A percentile compares a stretch with the other conserved stretches of the same genome.
Conservation (phyloP, 2,113 vertebrate species). For the Arizona elegans region DNA sequence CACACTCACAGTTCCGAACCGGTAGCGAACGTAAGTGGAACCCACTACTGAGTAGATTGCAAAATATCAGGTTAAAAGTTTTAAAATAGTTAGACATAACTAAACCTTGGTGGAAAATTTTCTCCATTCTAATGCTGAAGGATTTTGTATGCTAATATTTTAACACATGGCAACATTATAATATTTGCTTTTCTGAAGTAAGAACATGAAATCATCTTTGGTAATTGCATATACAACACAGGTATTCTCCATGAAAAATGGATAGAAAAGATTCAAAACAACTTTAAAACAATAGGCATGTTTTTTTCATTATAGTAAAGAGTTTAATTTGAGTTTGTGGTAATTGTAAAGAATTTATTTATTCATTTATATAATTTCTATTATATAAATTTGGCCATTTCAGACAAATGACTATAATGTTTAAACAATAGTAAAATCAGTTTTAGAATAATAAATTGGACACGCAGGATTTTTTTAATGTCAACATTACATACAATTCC, state of each 20-base stretch:
- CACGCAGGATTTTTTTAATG: background rate
- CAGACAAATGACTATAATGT: background rate
- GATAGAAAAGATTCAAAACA: background rate
- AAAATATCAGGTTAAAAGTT: background rate
- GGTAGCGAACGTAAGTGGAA: too few species aligned
- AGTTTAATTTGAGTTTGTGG: background rate
- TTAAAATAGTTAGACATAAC: background rate
- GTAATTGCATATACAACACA: background rate
- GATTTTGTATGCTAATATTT: background rate
- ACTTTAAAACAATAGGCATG: background rate
- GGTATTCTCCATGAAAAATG: background rate
- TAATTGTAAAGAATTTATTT: background rate
- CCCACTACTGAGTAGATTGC: background rate
- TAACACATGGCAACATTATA: background rate
- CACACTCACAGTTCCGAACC: too few species aligned
- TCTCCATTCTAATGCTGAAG: background rate
- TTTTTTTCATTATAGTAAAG: background rate
- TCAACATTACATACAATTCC: background rate
- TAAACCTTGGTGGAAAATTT: background rate
- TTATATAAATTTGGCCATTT: too few species aligned
- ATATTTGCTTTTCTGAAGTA: background rate
- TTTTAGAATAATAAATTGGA: background rate
- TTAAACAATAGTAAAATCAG: background rate
- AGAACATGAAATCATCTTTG: background rate
- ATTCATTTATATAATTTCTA: too few species aligned